Conservation (phyloP, 2,888 invertebrate species). For the Cylindroiulus punctatus region DNA sequence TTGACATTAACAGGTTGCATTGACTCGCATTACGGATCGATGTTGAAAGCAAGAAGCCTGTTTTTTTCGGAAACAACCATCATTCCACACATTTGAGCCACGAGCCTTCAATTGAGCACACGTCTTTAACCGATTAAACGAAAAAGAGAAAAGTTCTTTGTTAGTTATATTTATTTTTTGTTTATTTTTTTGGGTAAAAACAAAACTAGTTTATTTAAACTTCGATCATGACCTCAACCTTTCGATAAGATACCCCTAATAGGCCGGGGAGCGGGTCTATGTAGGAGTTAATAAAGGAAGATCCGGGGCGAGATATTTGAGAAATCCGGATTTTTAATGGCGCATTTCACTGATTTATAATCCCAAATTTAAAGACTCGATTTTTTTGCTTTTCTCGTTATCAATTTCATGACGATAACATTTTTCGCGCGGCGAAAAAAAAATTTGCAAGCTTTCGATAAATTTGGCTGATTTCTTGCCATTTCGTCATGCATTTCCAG, state of each 20-base stretch:
- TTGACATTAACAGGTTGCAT: background rate
- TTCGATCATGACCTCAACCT: conserved; percentile 38
- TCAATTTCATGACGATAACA: conserved; percentile 34
- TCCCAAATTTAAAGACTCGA: conserved; percentile 4
- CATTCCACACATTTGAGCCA: background rate
- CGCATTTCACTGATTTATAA: conserved; percentile 34
- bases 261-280: conserved; percentile 42
- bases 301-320: conserved; percentile 29
- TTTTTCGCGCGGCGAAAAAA: background rate
- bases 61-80: background rate
- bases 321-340: conserved; percentile 42
- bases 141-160: background rate
- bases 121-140: background rate
- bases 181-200: background rate
- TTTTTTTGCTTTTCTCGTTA: conserved; percentile 2
- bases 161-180: background rate
- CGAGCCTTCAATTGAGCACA: too few species aligned
- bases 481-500: conserved; percentile 34
- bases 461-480: conserved; percentile 27
- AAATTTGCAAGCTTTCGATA: conserved; percentile 29
- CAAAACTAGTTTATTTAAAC: conserved; percentile 38
- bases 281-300: conserved; percentile 42
- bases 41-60: background rate
- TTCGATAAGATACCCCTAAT: conserved; percentile 9
- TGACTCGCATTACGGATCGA: background rate